Evolutionary conservation across 2,797 vertebrate genomes (phyloP).

Genomic region (Peromyscus aztecus): DNA sequence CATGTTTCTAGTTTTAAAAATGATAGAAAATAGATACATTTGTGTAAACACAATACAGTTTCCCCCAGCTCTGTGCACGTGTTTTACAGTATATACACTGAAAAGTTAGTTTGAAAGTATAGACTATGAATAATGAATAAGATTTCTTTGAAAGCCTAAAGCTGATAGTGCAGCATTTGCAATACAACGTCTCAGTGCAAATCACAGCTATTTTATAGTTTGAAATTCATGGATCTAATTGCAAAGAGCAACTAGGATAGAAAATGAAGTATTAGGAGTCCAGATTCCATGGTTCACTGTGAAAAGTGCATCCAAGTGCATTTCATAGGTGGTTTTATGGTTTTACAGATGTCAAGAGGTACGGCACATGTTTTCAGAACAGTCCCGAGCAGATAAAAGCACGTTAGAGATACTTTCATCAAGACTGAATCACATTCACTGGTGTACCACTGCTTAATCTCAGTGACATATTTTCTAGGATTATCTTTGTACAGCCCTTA

Average conservation of each 20-base stretch:
- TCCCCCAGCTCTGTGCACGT: not conserved
- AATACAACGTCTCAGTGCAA: constrained; percentile 21
- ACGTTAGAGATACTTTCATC: not conserved
- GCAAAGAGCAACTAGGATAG: not conserved
- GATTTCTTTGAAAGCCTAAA: constrained; percentile 2
- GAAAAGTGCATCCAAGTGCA: not conserved
- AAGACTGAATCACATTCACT: constrained; percentile 46
- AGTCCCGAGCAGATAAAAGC: not conserved
- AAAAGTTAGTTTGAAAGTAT: constrained; percentile 22
- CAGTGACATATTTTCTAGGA: constrained; percentile 78
- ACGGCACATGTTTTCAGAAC: constrained; percentile 23
- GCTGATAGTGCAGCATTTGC: not conserved
- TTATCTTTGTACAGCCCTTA: constrained; percentile 73
- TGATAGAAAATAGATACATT: not conserved
- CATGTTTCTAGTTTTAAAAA: constrained; percentile 48
- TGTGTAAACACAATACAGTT: constrained; percentile 13
- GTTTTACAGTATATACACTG: not conserved
- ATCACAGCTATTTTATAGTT: not conserved
- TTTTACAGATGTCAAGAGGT: not conserved
- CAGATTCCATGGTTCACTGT: not conserved
- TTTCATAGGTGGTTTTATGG: not conserved
- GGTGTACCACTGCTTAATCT: constrained; percentile 71
- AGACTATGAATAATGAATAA: constrained; percentile 2
- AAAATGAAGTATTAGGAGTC: constrained; percentile 13
- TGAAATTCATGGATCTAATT: constrained; percentile 55